phyloP scores from a whole-genome alignment of 2,888 invertebrate genomes.

The Itoplectis maculator region DNA sequence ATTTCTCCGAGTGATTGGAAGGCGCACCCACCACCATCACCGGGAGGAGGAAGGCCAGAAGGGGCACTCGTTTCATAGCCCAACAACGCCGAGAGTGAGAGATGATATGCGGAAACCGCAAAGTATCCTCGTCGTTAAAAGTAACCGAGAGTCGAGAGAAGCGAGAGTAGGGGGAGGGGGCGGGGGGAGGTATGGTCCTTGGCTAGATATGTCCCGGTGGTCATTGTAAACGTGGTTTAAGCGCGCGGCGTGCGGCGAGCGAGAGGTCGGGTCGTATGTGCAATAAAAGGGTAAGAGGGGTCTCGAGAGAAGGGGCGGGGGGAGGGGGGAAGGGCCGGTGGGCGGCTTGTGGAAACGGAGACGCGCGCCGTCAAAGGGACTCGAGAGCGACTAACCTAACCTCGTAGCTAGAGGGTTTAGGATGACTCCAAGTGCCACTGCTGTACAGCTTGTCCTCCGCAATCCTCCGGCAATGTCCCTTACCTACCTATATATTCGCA shows the following conservation, averaged over 20 bases:
- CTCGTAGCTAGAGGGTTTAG: slow-evolving; percentile 49
- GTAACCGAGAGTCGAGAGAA: slow-evolving; percentile 11
- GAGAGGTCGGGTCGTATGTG: slow-evolving; percentile 39
- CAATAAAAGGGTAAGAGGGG: slow-evolving; percentile 30
- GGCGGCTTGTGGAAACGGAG: slow-evolving; percentile 43
- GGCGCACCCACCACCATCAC: not conserved
- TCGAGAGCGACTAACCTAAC: slow-evolving; percentile 36
- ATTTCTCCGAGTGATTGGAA: not conserved
- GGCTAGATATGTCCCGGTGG: slow-evolving; percentile 26
- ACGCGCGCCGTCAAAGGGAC: slow-evolving; percentile 60
- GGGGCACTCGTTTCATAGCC: slow-evolving; percentile 2
- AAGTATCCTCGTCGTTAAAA: slow-evolving; percentile 60
- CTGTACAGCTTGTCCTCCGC: slow-evolving; percentile 29
- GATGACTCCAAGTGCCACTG: slow-evolving; percentile 53
- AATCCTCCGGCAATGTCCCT: slow-evolving; percentile 5
- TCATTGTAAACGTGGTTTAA: slow-evolving; percentile 35
- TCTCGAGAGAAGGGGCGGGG: not conserved
- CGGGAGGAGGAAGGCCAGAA: too few relatives aligned
- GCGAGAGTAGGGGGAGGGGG: not conserved
- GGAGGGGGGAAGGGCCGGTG: slow-evolving; percentile 14
- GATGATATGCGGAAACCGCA: slow-evolving; percentile 57
- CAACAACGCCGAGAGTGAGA: slow-evolving; percentile 39
- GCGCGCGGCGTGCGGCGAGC: slow-evolving; percentile 20
- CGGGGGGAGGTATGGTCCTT: not conserved
- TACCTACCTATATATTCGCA: not conserved